These are phyloP conservation scores for Cerastoderma edule DNA, from an alignment of 2,888 invertebrate species.

Conservation along the genomic window DNA sequence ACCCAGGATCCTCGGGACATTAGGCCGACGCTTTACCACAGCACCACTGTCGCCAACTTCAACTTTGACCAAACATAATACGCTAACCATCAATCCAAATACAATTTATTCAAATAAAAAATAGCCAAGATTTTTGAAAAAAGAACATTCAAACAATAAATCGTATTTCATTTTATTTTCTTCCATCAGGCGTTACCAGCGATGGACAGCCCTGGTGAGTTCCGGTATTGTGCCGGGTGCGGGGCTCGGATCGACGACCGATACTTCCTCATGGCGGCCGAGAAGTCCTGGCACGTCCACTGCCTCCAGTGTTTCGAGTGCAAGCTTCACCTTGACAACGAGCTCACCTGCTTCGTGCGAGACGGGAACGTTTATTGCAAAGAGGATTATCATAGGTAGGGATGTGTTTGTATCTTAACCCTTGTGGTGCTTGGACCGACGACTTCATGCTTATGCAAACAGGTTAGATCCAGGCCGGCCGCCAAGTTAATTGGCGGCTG, in stretches of 20 bases:
- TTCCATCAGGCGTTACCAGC: conserved; percentile 68
- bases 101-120: too few relatives aligned
- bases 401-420: too few relatives aligned
- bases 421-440: too few relatives aligned
- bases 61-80: too few relatives aligned
- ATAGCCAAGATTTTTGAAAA: not conserved
- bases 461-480: too few relatives aligned
- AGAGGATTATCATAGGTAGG: conserved; percentile 98
- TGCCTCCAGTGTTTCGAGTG: conserved; percentile 95
- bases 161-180: not conserved
- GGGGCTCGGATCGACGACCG: conserved; percentile 92
- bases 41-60: too few relatives aligned
- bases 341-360: conserved; percentile 95
- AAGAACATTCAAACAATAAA: not conserved
- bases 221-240: conserved; percentile 91
- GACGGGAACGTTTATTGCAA: conserved; percentile 98
- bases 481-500: too few relatives aligned
- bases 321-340: conserved; percentile 93
- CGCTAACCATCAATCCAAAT: too few relatives aligned
- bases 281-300: conserved; percentile 95
- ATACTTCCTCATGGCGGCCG: conserved; percentile 95
- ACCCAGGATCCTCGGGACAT: too few relatives aligned
- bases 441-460: too few relatives aligned
- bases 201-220: conserved; percentile 64
- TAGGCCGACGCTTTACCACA: too few relatives aligned